phyloP scores from a whole-genome alignment of 2,113 vertebrate genomes.

The Percina caprodes region DNA sequence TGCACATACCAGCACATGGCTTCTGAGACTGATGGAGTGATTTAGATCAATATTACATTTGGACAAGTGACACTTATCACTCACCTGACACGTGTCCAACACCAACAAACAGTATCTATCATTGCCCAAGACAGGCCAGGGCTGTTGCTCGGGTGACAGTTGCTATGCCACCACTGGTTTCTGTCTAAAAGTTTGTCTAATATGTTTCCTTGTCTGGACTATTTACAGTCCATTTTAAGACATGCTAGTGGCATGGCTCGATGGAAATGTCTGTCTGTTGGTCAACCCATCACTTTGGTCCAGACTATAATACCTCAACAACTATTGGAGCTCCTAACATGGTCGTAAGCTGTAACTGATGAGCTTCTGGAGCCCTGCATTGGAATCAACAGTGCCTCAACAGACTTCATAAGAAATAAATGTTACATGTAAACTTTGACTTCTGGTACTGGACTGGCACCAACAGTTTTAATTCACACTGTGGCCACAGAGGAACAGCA shows the following conservation, averaged over 20 bases:
- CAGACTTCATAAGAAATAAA: neutral
- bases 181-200: neutral
- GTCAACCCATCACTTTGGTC: neutral
- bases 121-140: neutral
- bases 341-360: neutral
- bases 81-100: slow-evolving; percentile 51
- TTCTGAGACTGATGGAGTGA: slow-evolving; percentile 26
- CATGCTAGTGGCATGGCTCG: neutral
- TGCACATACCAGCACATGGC: slow-evolving; percentile 49
- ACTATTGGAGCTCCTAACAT: neutral
- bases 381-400: neutral
- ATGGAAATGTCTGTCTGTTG: neutral
- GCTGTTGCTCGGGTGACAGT: slow-evolving; percentile 59
- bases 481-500: slow-evolving; percentile 24
- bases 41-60: slow-evolving; percentile 63
- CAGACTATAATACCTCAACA: slow-evolving; percentile 2
- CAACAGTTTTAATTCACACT: slow-evolving; percentile 18
- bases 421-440: neutral
- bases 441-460: neutral
- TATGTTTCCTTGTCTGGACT: neutral
- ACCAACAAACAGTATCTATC: slow-evolving; percentile 12
- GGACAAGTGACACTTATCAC: slow-evolving; percentile 31
- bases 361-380: neutral
- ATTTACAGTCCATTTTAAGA: neutral
- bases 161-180: slow-evolving; percentile 49